Base-by-base conservation (phyloP, 1,140 invertebrate species). In the Drosophila simulans region DNA sequence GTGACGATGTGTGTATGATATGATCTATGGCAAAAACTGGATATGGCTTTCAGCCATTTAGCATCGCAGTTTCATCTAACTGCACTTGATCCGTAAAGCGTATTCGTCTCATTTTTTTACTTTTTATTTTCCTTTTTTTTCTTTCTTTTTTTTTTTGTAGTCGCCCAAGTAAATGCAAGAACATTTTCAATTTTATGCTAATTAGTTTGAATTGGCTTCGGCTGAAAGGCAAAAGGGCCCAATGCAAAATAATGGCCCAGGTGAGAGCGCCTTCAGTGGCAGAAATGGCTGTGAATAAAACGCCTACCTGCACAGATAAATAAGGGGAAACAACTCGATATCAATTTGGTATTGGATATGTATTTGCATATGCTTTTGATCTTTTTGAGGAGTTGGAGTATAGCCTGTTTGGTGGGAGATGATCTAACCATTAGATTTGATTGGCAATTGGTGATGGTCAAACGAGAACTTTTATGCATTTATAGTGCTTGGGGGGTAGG, bases 161-260 rank as follows among this genome's bases (percentile, higher is more conserved):
- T 13, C 4, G 10, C 25, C 22, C 3, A n/a, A 49, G 27, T 31
- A 31, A 85, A 65, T 70, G 77, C 27, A 51, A 75, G 80, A 69
- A 63, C 58, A 69, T 85, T 85, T 85, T 80, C 73, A 85, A 85
- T 85, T 85, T 85, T 85, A 85, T 85, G 81, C 81, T 85, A 85
- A 85, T 85, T 85, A 85, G 66, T 58, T 85, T 69, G 51, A 55
- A 85, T 80, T 55, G 66, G 57, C 35, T 58, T 37, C 45, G 27
- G 34, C 51, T 56, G 7, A 49, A 49, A 17, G 25, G 43, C 15
- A 25, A 25, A 35, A 22, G 8, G 31, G 31, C 8, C 31, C 31
- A 31, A 10, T 31, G 31, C 31, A 34, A 72, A 56, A 39, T 52
- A 69, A 56, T 34, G 58, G 59, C 39, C 49, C 20, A 78, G 57